Evolutionary conservation across 2,113 vertebrate species (phyloP).

Genomic region (Petromus typicus): DNA sequence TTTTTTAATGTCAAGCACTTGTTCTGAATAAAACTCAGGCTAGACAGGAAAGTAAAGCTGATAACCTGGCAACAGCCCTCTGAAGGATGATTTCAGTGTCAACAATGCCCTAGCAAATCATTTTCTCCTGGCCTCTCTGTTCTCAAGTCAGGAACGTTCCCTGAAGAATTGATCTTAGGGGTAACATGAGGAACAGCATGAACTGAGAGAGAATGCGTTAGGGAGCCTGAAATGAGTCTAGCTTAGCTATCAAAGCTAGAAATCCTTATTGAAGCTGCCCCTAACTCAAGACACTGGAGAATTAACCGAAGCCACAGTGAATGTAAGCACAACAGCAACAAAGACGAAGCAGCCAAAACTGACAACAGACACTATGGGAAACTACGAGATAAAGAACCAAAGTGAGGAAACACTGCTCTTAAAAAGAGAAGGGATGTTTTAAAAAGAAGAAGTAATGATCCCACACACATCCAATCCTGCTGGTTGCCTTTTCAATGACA

Average conservation of each 20-base stretch:
- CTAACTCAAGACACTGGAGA: background rate
- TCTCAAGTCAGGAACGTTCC: slow-evolving; percentile 34
- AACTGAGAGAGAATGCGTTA: background rate
- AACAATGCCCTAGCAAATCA: background rate
- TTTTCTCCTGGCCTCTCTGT: background rate
- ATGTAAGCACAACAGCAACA: background rate
- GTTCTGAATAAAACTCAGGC: slow-evolving; percentile 58
- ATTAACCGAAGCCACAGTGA: slow-evolving; percentile 32
- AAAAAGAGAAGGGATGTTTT: background rate
- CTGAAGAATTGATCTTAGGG: slow-evolving; percentile 31
- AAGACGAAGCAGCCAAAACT: background rate
- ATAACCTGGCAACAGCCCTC: background rate
- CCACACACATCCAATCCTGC: background rate
- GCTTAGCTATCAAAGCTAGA: slow-evolving; percentile 61
- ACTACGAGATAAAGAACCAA: background rate
- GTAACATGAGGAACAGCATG: slow-evolving; percentile 54
- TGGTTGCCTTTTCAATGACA: background rate
- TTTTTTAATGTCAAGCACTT: background rate
- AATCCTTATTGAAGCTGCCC: slow-evolving; percentile 47
- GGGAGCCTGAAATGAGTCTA: slow-evolving; percentile 20
- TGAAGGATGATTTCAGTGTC: background rate
- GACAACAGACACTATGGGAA: background rate
- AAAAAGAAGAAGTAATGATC: background rate
- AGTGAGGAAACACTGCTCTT: background rate
- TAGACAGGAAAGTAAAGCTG: background rate